phyloP scores from a whole-genome alignment of 2,113 vertebrate species.

The Tamias sibiricus region DNA sequence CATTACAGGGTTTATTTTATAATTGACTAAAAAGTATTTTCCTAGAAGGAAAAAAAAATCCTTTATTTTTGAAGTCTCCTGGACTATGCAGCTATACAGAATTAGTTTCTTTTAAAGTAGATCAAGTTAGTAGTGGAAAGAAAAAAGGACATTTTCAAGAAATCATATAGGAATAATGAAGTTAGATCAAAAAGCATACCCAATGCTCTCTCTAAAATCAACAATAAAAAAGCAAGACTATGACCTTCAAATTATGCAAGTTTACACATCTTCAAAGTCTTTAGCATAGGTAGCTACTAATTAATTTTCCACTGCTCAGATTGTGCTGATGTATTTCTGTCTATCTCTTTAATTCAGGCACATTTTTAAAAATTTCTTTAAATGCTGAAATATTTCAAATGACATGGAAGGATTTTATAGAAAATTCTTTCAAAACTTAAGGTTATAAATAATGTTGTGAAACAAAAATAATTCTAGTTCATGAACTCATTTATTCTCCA shows the following conservation, averaged over 20 bases:
- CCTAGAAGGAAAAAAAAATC: constrained; percentile 42
- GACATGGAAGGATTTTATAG: constrained; percentile 5
- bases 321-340: not conserved
- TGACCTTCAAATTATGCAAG: not conserved
- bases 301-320: not conserved
- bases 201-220: not conserved
- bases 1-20: constrained; percentile 33
- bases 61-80: constrained; percentile 38
- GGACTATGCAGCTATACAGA: not conserved
- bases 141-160: not conserved
- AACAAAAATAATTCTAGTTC: constrained; percentile 35
- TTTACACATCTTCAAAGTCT: constrained; percentile 24
- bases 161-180: not conserved
- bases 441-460: constrained; percentile 22
- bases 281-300: not conserved
- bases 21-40: constrained; percentile 58
- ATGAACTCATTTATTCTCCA: constrained; percentile 44
- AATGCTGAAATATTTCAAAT: constrained; percentile 38
- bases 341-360: not conserved
- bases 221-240: not conserved
- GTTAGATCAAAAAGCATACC: not conserved
- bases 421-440: constrained; percentile 14
- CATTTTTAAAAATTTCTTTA: not conserved
- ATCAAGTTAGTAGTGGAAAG: not conserved
- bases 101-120: constrained; percentile 7